Evolutionary conservation across 2,888 invertebrate species (phyloP).

Genomic region (Drosophila kambysellisi): DNA sequence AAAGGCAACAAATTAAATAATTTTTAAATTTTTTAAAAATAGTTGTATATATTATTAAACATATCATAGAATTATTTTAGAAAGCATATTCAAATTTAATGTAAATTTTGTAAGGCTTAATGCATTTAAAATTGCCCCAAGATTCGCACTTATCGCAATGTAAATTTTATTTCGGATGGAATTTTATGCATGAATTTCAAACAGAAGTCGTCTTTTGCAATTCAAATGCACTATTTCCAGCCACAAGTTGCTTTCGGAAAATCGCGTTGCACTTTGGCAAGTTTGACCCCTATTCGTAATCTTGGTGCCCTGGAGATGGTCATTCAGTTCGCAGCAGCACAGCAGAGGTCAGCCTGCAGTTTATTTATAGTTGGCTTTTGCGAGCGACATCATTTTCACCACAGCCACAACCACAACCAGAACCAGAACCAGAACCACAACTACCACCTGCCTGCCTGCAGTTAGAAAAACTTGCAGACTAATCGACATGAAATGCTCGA

Average conservation of each 20-base stretch:
- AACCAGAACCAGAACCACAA: constrained; percentile 35
- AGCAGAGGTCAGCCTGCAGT: constrained; percentile 29
- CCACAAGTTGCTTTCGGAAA: neutral
- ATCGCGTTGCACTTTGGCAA: neutral
- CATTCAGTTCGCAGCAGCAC: neutral
- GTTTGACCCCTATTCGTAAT: neutral
- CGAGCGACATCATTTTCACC: constrained; percentile 34
- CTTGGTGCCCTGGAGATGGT: neutral
- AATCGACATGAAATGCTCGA: constrained; percentile 11
- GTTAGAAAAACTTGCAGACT: constrained; percentile 7
- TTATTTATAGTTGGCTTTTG: constrained; percentile 55
- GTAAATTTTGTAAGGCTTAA: too few relatives aligned
- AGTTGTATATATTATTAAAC: neutral
- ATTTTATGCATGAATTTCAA: neutral
- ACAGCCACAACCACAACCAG: constrained; percentile 22
- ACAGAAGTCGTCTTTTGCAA: neutral
- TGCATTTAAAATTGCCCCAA: neutral
- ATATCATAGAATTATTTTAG: neutral
- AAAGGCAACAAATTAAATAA: neutral
- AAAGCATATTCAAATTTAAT: neutral
- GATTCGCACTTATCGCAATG: neutral
- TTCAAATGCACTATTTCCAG: neutral
- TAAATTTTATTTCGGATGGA: neutral
- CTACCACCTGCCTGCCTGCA: constrained; percentile 48
- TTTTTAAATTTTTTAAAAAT: neutral